phyloP scores from a whole-genome alignment of 2,113 vertebrate genomes.

The Thamnaconus septentrionalis region DNA sequence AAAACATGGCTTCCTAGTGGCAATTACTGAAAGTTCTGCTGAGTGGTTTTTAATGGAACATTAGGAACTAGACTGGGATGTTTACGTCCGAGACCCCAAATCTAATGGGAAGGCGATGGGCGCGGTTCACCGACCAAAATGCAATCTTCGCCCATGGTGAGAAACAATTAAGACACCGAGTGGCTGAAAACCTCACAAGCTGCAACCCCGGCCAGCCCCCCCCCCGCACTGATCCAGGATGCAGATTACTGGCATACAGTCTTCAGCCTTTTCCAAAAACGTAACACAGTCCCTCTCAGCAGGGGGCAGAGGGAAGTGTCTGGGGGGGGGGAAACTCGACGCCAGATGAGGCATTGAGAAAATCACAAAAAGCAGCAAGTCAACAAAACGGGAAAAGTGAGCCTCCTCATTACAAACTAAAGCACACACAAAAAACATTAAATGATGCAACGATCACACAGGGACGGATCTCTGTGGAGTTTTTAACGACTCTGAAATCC shows the following conservation, averaged over 20 bases:
- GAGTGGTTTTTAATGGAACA: slow-evolving; percentile 47
- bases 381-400: too few species aligned
- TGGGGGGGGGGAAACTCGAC: neutral
- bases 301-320: too few species aligned
- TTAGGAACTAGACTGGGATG: slow-evolving; percentile 2
- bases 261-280: neutral
- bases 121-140: neutral
- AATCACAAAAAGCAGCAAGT: too few species aligned
- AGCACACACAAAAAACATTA: too few species aligned
- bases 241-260: neutral
- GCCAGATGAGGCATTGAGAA: slow-evolving; percentile 14
- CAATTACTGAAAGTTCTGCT: neutral
- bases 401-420: too few species aligned
- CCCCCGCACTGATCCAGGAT: slow-evolving; percentile 3
- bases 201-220: slow-evolving; percentile 16
- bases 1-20: slow-evolving; percentile 46
- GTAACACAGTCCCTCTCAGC: slow-evolving; percentile 6
- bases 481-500: too few species aligned
- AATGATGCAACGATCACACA: too few species aligned
- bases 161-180: neutral
- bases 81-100: slow-evolving; percentile 6
- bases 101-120: neutral
- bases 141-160: neutral
- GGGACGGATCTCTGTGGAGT: too few species aligned
- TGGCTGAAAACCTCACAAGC: neutral